Evolutionary conservation across 2,888 invertebrate species (phyloP), one percentile per base, ranked within the genome.

Genomic region (Phrixothrix hirtus): DNA sequence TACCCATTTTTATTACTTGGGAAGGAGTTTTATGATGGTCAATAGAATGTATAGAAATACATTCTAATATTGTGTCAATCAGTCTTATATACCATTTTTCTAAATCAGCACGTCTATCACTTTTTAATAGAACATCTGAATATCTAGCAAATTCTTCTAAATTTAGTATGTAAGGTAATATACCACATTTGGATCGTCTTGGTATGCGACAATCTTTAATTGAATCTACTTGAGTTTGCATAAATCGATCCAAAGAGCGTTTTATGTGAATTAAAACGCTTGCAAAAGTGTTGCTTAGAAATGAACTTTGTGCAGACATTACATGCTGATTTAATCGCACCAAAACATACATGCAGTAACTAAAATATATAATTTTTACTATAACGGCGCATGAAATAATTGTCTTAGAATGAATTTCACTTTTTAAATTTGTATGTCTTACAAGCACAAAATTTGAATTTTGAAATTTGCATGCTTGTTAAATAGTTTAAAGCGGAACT

Each of bases 321-420:
- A 95, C 95, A 71, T 97, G 95, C 68, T 93, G 89, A 59, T 93
- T 92, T 66, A 95, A 81, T 61, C 92, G 85, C 9, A 96, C 96
- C 68, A 97, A 80, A 55, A 95, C 90, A 64, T 94, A 92, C 84
- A 97, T 90, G 42, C 93, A 94, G 73, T 95, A 95, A 76, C 95
- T 95, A 68, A 47, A 77, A 73, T 61, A 42, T 48, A 29, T 1
- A 31, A 6, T 21, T 7, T 17, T 21, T n/a, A n/a, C n/a, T n/a
- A n/a, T n/a, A n/a, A n/a, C n/a, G n/a, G n/a, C n/a, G n/a, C n/a
- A n/a, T n/a, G n/a, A n/a, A n/a, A n/a, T n/a, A n/a, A n/a, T n/a
- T n/a, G n/a, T n/a, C n/a, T n/a, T n/a, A n/a, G n/a, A n/a, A n/a
- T n/a, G n/a, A n/a, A n/a, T n/a, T n/a, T n/a, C n/a, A n/a, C n/a